phyloP scores from a whole-genome alignment of 2,888 invertebrate genomes.

The Brachypalpus laphriformis region DNA sequence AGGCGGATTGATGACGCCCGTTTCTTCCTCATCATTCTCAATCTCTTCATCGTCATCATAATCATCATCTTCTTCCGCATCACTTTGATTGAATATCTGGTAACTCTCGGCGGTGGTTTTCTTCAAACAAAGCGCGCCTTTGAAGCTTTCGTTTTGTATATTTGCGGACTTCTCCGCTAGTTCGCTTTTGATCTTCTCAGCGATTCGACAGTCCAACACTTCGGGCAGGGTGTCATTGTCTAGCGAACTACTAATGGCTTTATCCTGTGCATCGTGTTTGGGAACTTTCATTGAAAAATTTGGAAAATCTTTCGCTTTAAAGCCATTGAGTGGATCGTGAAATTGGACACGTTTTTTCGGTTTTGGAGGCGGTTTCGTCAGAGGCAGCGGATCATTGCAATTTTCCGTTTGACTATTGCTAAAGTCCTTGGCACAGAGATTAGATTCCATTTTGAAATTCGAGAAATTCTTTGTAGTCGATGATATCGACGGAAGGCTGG shows the following conservation, averaged over 20 bases:
- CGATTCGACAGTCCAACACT: slow-evolving; percentile 82
- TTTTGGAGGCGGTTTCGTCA: slow-evolving; percentile 73
- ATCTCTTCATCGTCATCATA: slow-evolving; percentile 78
- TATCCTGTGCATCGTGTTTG: slow-evolving; percentile 79
- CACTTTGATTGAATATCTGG: slow-evolving; percentile 66
- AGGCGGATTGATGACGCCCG: slow-evolving; percentile 64
- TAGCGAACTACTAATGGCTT: slow-evolving; percentile 76
- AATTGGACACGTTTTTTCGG: slow-evolving; percentile 82
- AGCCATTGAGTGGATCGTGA: slow-evolving; percentile 80
- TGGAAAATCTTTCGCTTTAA: slow-evolving; percentile 77
- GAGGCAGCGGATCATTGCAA: slow-evolving; percentile 62
- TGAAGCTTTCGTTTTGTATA: slow-evolving; percentile 63
- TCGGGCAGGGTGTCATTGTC: slow-evolving; percentile 79
- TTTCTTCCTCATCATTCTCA: slow-evolving; percentile 77
- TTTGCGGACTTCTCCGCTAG: slow-evolving; percentile 80
- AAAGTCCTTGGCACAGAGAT: slow-evolving; percentile 82
- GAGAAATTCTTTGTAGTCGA: slow-evolving; percentile 81
- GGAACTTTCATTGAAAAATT: slow-evolving; percentile 79
- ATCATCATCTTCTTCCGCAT: slow-evolving; percentile 77
- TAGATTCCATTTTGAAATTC: slow-evolving; percentile 82
- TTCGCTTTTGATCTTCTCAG: slow-evolving; percentile 83
- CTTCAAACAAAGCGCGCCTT: slow-evolving; percentile 75
- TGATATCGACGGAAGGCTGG: slow-evolving; percentile 80
- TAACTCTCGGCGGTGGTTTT: slow-evolving; percentile 66
- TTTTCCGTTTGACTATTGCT: slow-evolving; percentile 77